phyloP scores from a whole-genome alignment of 2,113 vertebrate species.

The Erinaceus europaeus region DNA sequence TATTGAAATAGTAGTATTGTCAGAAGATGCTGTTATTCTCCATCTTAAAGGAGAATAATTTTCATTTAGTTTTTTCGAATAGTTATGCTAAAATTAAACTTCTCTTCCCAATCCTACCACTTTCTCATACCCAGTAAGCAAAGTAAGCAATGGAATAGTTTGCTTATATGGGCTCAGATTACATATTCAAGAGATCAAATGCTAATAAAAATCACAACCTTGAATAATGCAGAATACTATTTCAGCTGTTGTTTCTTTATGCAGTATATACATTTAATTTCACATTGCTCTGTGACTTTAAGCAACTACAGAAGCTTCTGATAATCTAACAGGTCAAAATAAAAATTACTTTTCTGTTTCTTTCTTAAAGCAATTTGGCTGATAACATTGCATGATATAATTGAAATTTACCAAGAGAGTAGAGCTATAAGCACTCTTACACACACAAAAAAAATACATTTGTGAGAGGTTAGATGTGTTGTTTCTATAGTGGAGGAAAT shows the following conservation, averaged over 20 bases:
- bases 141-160: background rate
- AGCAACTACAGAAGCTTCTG: background rate
- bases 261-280: background rate
- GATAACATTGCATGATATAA: background rate
- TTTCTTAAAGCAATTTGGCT: constrained; percentile 2
- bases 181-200: background rate
- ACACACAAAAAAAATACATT: background rate
- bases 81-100: background rate
- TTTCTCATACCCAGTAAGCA: background rate
- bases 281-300: constrained; percentile 5
- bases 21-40: background rate
- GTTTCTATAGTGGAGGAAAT: too few species aligned
- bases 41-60: background rate
- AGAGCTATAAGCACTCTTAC: background rate
- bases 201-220: background rate
- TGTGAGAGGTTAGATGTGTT: background rate
- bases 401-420: background rate
- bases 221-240: background rate
- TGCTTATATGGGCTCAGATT: background rate
- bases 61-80: background rate
- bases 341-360: background rate
- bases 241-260: background rate
- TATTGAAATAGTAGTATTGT: background rate
- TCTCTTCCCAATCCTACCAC: background rate
- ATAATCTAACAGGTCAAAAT: background rate